These are phyloP conservation scores for Pteria penguin DNA, from an alignment of 2,888 invertebrate genomes.

Conservation along the genomic window DNA sequence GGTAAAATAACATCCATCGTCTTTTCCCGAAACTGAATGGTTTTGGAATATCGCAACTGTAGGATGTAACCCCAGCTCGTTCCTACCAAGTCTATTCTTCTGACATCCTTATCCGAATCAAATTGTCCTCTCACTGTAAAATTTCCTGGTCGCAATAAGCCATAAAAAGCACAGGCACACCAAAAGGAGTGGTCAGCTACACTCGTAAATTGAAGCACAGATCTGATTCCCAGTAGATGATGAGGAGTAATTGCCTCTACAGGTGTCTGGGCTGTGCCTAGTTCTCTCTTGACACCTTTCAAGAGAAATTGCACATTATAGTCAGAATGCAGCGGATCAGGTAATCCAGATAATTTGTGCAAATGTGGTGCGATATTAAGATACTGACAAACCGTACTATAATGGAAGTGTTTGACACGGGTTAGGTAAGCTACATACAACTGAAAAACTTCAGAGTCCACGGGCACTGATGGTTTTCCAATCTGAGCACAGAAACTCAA, in stretches of 20 bases:
- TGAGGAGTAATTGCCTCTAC: constrained; percentile 10
- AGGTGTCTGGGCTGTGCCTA: constrained; percentile 16
- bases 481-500: constrained; percentile 17
- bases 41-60: constrained; percentile 6
- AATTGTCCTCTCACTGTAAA: background rate
- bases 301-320: background rate
- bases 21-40: constrained; percentile 7
- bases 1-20: constrained; percentile 12
- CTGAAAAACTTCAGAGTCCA: background rate
- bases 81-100: constrained; percentile 11
- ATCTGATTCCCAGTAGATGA: constrained; percentile 12
- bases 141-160: constrained; percentile 14
- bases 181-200: background rate
- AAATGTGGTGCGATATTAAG: constrained; percentile 24
- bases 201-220: background rate
- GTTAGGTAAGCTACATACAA: constrained; percentile 13
- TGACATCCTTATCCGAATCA: constrained; percentile 8
- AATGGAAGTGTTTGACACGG: constrained; percentile 3
- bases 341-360: constrained; percentile 7
- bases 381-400: constrained; percentile 6
- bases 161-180: constrained; percentile 19
- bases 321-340: constrained; percentile 7
- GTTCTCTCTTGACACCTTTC: constrained; percentile 25
- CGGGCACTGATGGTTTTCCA: background rate
- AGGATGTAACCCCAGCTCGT: constrained; percentile 11